Conservation (phyloP, 2,888 invertebrate genomes). For the Neoscelio sp. region DNA sequence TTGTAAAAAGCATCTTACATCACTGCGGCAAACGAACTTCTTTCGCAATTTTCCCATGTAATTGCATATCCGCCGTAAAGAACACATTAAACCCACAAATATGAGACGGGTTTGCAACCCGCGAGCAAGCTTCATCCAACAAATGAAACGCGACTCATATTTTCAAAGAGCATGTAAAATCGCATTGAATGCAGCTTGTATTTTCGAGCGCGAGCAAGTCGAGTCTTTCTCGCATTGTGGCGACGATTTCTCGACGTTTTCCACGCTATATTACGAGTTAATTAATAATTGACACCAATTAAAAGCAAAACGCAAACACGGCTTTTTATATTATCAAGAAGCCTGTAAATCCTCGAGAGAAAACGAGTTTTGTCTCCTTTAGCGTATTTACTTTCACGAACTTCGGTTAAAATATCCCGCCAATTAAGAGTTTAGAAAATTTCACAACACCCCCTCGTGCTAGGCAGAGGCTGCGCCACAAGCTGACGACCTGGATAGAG, state of each 20-base stretch:
- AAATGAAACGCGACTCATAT: constrained; percentile 20
- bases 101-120: constrained; percentile 1
- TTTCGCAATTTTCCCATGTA: too few species aligned
- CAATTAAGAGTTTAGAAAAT: constrained; percentile 61
- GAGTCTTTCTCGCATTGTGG: constrained; percentile 12
- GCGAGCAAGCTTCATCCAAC: not conserved
- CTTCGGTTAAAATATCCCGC: constrained; percentile 32
- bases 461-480: too few species aligned
- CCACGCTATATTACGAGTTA: constrained; percentile 58
- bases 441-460: constrained; percentile 39
- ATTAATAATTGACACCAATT: constrained; percentile 73
- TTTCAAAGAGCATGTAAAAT: constrained; percentile 33
- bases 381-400: constrained; percentile 46
- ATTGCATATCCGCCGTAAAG: not conserved
- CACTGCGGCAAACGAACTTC: too few species aligned
- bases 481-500: constrained; percentile 10
- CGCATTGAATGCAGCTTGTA: not conserved
- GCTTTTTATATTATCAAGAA: constrained; percentile 3
- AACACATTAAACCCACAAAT: constrained; percentile 3
- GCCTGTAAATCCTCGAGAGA: constrained; percentile 3
- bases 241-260: constrained; percentile 9
- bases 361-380: constrained; percentile 39
- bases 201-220: not conserved
- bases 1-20: too few species aligned
- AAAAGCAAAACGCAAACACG: constrained; percentile 44